Evolutionary conservation across 1,140 invertebrate genomes (phyloP), one percentile per base, ranked within the genome.

Genomic region (Bathynomus jamesi): DNA sequence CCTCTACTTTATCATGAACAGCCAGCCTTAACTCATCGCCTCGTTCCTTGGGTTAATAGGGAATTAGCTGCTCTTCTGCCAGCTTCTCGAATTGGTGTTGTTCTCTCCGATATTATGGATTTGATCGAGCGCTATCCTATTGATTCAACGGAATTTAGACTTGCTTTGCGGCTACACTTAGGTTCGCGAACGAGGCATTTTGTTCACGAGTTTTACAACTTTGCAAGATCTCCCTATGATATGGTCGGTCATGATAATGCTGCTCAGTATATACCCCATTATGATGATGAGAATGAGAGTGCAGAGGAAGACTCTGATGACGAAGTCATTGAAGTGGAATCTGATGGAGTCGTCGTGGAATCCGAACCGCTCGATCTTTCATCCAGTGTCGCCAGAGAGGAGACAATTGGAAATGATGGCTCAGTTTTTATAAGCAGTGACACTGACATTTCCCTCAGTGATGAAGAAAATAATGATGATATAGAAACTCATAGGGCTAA

Each of bases 41-140:
- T 97, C 32, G 87, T 93, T 63, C 91, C 91, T 0, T 97, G 93
- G 92, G 83, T 97, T 0, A 91, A 91, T 79, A 85, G 94, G 70
- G 94, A 97, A 83, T 83, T 97, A 17, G 86, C 87, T 81, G 89
- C 88, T 78, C 80, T 94, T 13, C 60, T 86, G 3, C 74, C 85
- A 76, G 82, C 88, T 76, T 85, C 82, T 74, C 79, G 81, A 40
- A 69, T 77, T 53, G 72, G 69, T 24, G 53, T 60, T 61, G 73
- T 72, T 21, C 32, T 79, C 13, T 61, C 65, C 29, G 71, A 73
- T 27, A 91, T 95, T 61, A 81, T 90, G 75, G 86, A 88, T 29
- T 79, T 88, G n/a, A 83, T 95, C 28, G 85, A 85, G 13, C 82
- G 84, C 64, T 86, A 87, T 79, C 86, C 89, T 74, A 93, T 96